Evolutionary conservation across 2,113 vertebrate species (phyloP), one percentile per base, ranked within the genome.

Genomic region (Antennarius striatus): DNA sequence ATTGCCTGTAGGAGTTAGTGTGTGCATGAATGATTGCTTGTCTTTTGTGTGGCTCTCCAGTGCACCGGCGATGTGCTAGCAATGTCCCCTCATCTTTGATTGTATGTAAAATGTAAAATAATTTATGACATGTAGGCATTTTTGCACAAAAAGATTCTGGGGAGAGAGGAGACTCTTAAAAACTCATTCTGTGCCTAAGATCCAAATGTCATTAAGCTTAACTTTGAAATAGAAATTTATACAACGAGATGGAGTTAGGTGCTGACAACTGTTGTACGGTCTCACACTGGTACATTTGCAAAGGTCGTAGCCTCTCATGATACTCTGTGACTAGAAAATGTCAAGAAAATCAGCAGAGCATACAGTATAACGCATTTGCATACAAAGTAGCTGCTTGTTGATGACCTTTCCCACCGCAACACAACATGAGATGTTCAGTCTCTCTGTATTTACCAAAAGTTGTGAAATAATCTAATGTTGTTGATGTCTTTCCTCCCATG

Each of bases 261-360:
- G 2, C 13, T 56, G 36, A 66, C 17, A 47, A 10, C 28, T 61
- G 28, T 32, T 48, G 30, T 45, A 22, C n/a, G 10, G 22, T 42
- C 17, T 13, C 14, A 68, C 40, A 43, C 3, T 10, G 30, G 28
- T 32, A 53, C 30, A 40, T 12, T 15, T 49, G 13, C 50, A 48
- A 69, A 80, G 71, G 62, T 66, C 52, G 28, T 30, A 47, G 42
- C 56, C 55, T 61, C 45, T 59, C 56, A 47, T 16, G 48, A 61
- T 60, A 36, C 36, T 47, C 14, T 50, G 48, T 56, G 15, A 15
- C 3, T 30, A 14, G 59, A 28, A 65, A 63, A 48, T 52, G 56
- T 60, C 56, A 57, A 62, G 12, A 3, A 32, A 32, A 61, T 66
- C n/a, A 62, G 6, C 17, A 36, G 40, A 36, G 32, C 32, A 36